Conservation (phyloP, 2,888 invertebrate genomes). For the Melanostoma scalare region DNA sequence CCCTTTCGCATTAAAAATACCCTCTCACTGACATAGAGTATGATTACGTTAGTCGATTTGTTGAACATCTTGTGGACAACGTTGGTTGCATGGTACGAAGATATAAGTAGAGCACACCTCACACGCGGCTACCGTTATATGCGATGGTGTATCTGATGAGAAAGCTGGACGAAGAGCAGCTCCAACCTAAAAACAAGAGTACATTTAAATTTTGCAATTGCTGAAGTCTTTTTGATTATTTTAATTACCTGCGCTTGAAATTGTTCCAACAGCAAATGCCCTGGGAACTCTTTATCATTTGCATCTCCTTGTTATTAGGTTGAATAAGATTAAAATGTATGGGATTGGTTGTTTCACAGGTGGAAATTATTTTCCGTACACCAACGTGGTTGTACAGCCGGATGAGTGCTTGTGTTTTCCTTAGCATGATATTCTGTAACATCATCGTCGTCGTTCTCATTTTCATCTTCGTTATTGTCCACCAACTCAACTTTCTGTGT, state of each 20-base stretch:
- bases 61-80: too few species aligned
- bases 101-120: conserved; percentile 97
- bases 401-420: conserved; percentile 89
- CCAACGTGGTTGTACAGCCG: conserved; percentile 94
- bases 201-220: neutral
- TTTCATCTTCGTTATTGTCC: conserved; percentile 85
- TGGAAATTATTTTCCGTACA: conserved; percentile 94
- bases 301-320: conserved; percentile 95
- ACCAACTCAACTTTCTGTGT: conserved; percentile 55
- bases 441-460: conserved; percentile 91
- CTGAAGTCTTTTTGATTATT: neutral
- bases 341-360: conserved; percentile 88
- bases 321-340: conserved; percentile 93
- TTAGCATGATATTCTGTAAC: conserved; percentile 95
- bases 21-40: too few species aligned
- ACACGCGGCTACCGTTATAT: conserved; percentile 98
- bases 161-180: conserved; percentile 98
- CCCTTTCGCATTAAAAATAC: too few species aligned
- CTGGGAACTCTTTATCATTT: conserved; percentile 92
- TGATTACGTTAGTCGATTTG: too few species aligned
- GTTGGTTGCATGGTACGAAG: too few species aligned
- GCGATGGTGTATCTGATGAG: conserved; percentile 95
- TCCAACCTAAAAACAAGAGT: conserved; percentile 85
- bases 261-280: conserved; percentile 96
- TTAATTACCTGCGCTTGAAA: conserved; percentile 95